phyloP scores from a whole-genome alignment of 2,888 invertebrate genomes.

The Drosophila prostipennis region DNA sequence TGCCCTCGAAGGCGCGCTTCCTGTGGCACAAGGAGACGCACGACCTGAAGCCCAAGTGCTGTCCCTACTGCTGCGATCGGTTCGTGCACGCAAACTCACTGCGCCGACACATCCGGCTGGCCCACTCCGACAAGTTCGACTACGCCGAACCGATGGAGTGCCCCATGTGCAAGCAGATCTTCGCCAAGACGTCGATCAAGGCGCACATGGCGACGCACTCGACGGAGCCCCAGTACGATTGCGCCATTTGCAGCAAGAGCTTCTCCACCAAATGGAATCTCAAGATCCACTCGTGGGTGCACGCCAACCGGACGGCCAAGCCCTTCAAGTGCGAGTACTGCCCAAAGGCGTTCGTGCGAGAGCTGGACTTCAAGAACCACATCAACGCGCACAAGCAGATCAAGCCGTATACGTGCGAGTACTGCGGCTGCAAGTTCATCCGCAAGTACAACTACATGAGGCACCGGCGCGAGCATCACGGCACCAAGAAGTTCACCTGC shows the following conservation, averaged over 20 bases:
- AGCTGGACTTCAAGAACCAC: slow-evolving; percentile 92
- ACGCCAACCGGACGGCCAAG: slow-evolving; percentile 92
- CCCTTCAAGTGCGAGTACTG: slow-evolving; percentile 94
- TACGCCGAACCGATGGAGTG: slow-evolving; percentile 89
- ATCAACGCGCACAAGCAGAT: slow-evolving; percentile 94
- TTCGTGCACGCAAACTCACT: slow-evolving; percentile 93
- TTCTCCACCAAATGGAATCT: slow-evolving; percentile 96
- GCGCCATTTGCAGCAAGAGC: slow-evolving; percentile 92
- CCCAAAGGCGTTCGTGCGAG: slow-evolving; percentile 93
- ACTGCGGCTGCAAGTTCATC: slow-evolving; percentile 95
- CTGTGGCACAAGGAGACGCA: slow-evolving; percentile 95
- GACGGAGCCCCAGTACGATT: slow-evolving; percentile 90
- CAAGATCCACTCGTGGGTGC: slow-evolving; percentile 95
- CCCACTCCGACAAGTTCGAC: slow-evolving; percentile 91
- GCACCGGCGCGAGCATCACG: slow-evolving; percentile 93
- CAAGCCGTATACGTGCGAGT: slow-evolving; percentile 93
- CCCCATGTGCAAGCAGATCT: slow-evolving; percentile 88
- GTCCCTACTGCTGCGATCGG: slow-evolving; percentile 93
- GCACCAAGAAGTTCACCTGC: slow-evolving; percentile 91
- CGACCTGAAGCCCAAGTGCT: slow-evolving; percentile 92
- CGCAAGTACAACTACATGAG: slow-evolving; percentile 94
- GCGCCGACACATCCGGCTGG: slow-evolving; percentile 92
- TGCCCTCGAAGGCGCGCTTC: slow-evolving; percentile 93
- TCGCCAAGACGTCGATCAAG: slow-evolving; percentile 91
- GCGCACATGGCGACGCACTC: slow-evolving; percentile 92